Base-by-base conservation (phyloP, 1,140 invertebrate genomes). In the Drosophila littoralis region DNA sequence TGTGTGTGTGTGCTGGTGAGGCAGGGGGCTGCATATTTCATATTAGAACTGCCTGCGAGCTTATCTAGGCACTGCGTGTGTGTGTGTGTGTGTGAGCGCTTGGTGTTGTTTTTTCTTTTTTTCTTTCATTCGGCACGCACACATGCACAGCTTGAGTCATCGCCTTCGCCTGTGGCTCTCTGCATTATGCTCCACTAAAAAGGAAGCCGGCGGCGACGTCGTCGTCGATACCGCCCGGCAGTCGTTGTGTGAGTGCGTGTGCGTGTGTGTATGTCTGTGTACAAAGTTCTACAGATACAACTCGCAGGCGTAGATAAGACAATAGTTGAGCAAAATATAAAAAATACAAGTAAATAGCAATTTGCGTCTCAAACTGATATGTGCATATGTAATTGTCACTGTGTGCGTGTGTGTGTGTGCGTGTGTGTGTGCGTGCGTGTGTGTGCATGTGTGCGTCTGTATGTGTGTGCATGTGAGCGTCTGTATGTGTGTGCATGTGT, bases 141-240 rank as follows among this genome's bases (percentile, higher is more conserved):
- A 69, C 71, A 74, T 22, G 57, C 52, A 28, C 72, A 70, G 72
- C 36, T 75, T 75, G 72, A 75, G 72, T 75, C 72, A 75, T 75
- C 71, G 58, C 36, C 48, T 42, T 32, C 15, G 46, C 46, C 38
- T 51, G 60, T 51, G 46, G 48, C 60, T 51, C 48, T 52, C 33
- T 61, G 59, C 59, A 38, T 36, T 50, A 48, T 61, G 59, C 59
- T 61, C 33, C 59, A 63, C 35, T 63, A 63, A 51, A 48, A 63
- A 63, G 59, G 59, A 61, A 65, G 51, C 54, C 66, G 52, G 48
- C 50, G 32, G 43, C 54, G 51, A 35, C 57, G 35, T 8, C 50
- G 48, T n/a, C 36, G 28, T 22, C 40, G 42, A 59, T 35, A 45
- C 42, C 42, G 42, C 57, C 42, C 57, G 57, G 43, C 59, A 51